These are phyloP conservation scores for Nezara viridula DNA, from an alignment of 2,888 invertebrate species.

Conservation along the genomic window DNA sequence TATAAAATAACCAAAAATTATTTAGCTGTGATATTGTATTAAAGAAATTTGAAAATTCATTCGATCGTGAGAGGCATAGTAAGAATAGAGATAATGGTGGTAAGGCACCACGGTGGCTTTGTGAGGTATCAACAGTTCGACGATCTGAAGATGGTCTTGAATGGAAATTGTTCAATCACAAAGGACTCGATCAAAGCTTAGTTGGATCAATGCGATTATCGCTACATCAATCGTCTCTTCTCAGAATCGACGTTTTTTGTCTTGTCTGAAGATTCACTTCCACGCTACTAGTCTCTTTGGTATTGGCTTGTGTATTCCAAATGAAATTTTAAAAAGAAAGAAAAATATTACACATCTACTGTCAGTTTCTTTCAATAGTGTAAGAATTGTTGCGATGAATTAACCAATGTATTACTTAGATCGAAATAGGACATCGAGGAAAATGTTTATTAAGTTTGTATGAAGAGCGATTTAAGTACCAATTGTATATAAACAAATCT, in stretches of 20 bases:
- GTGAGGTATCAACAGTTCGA: not conserved
- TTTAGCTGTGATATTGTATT: too few species aligned
- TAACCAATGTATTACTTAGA: not conserved
- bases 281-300: not conserved
- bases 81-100: not conserved
- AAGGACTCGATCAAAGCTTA: not conserved
- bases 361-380: not conserved
- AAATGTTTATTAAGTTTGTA: not conserved
- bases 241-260: not conserved
- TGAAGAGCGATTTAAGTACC: not conserved
- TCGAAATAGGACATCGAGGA: not conserved
- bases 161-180: slow-evolving; percentile 30
- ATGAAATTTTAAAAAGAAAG: not conserved
- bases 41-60: too few species aligned
- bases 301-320: not conserved
- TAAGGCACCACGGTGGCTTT: not conserved
- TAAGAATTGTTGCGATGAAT: not conserved
- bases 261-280: not conserved
- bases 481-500: not conserved
- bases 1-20: too few species aligned
- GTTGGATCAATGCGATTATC: not conserved
- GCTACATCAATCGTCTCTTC: not conserved
- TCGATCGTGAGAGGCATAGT: not conserved
- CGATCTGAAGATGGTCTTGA: not conserved
- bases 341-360: not conserved